Percentiles rank a stretch among this genome's conserved stretches.
Conservation (phyloP, 2,797 vertebrate genomes). For the Danio choprae region DNA sequence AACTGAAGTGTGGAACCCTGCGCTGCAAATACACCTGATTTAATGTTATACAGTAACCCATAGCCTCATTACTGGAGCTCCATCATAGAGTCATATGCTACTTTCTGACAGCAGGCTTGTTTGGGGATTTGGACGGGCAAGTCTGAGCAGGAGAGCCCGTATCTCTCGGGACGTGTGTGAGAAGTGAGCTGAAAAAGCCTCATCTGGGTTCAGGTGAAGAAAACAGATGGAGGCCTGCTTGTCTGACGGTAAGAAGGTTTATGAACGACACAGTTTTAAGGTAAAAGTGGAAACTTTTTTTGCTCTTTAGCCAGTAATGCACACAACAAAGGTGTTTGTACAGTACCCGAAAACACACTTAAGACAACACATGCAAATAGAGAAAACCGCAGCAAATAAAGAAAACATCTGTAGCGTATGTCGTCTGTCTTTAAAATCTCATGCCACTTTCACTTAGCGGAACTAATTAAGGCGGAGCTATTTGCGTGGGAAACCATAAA, state of each 20-base stretch:
- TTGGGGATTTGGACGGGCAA: conserved; percentile 75
- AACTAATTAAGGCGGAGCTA: too few relatives aligned
- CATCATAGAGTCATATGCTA: conserved; percentile 58
- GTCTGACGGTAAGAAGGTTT: background rate
- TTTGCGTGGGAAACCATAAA: too few relatives aligned
- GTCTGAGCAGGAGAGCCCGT: conserved; percentile 73
- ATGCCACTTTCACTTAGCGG: too few relatives aligned
- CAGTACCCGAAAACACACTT: too few relatives aligned
- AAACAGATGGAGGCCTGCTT: conserved; percentile 34
- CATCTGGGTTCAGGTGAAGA: conserved; percentile 29
- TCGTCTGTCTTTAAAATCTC: too few relatives aligned
- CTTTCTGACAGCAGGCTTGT: conserved; percentile 72
- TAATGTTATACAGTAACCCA: conserved; percentile 69
- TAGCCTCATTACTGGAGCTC: conserved; percentile 64
- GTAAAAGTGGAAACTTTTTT: too few relatives aligned
- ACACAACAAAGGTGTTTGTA: too few relatives aligned
- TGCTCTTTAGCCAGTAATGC: too few relatives aligned
- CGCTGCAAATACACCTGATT: conserved; percentile 20
- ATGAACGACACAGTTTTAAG: too few relatives aligned
- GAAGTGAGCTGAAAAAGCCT: background rate
- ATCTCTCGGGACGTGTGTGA: conserved; percentile 40
- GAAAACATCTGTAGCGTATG: too few relatives aligned
- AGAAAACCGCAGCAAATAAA: too few relatives aligned
- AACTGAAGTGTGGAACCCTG: conserved; percentile 30
- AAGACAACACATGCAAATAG: too few relatives aligned